Conservation (phyloP, 2,888 invertebrate species). For the Isoperla grammatica region DNA sequence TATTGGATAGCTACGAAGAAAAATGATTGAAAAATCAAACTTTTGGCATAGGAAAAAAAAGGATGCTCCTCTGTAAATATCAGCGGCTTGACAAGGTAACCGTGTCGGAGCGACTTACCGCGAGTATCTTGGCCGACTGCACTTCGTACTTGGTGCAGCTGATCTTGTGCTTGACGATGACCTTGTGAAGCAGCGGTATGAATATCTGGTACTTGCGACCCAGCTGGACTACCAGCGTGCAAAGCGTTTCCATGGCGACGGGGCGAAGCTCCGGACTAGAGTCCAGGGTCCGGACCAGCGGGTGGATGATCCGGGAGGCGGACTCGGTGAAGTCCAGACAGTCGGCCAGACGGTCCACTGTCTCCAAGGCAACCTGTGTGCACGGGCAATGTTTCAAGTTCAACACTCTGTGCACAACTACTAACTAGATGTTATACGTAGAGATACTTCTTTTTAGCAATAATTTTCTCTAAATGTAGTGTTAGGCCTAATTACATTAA, state of each 20-base stretch:
- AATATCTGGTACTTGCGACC: slow-evolving; percentile 90
- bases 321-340: slow-evolving; percentile 88
- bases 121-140: slow-evolving; percentile 64
- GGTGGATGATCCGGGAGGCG: slow-evolving; percentile 90
- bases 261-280: slow-evolving; percentile 67
- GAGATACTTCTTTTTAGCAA: too few species aligned
- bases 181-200: slow-evolving; percentile 83
- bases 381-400: too few species aligned
- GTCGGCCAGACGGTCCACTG: slow-evolving; percentile 85
- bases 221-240: slow-evolving; percentile 79
- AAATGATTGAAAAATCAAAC: too few species aligned
- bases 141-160: slow-evolving; percentile 71
- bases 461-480: too few species aligned
- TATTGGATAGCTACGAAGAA: too few species aligned
- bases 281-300: slow-evolving; percentile 82
- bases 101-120: slow-evolving; percentile 43
- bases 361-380: slow-evolving; percentile 52
- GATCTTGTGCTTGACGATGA: slow-evolving; percentile 73
- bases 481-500: too few species aligned
- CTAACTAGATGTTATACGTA: too few species aligned
- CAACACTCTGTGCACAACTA: too few species aligned
- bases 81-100: too few species aligned
- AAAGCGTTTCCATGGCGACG: slow-evolving; percentile 86
- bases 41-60: too few species aligned
- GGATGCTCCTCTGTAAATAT: too few species aligned